Base-by-base conservation (phyloP, 2,113 vertebrate genomes). In the Esox niger region DNA sequence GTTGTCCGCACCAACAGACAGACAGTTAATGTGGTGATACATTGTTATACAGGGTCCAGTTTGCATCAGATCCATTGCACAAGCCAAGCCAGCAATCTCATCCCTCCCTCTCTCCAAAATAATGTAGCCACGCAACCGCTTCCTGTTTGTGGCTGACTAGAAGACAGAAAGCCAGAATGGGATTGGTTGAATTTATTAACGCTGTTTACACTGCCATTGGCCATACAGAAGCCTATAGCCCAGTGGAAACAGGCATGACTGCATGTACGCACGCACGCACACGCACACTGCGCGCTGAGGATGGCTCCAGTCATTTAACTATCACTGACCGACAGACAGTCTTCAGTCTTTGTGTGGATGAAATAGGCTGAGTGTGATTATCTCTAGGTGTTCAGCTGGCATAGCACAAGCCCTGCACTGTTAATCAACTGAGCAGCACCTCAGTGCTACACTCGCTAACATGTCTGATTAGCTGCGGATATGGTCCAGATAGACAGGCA, bases 151-250 rank as follows among this genome's bases (percentile, higher is more conserved):
- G n/a, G n/a, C 61, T 77, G 62, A 75, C 78, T 72, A 68, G 58
- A n/a, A n/a, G n/a, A n/a, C n/a, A n/a, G n/a, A n/a, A 77, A 69
- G 71, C 69, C 72, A 70, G 43, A 75, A 59, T 66, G 27, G 66
- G 67, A 66, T 78, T 57, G 66, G 67, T 71, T 33, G 67, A 68
- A 84, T 83, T 81, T 66, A 80, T 82, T 78, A 71, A 66, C 58
- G 31, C 32, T 83, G 79, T 85, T 82, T 74, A 81, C 69, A 62
- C 57, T 72, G 62, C 30, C 64, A 61, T n/a, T n/a, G n/a, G n/a
- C n/a, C 69, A 79, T 57, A 74, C 64, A 68, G 59, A n/a, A n/a
- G 23, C 35, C 35, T 11, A 38, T n/a, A n/a, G n/a, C n/a, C n/a
- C n/a, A n/a, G n/a, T n/a, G n/a, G n/a, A n/a, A n/a, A 38, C 57